These are phyloP conservation scores for Hypolimnas misippus DNA, from an alignment of 2,888 invertebrate species.

Conservation along the genomic window DNA sequence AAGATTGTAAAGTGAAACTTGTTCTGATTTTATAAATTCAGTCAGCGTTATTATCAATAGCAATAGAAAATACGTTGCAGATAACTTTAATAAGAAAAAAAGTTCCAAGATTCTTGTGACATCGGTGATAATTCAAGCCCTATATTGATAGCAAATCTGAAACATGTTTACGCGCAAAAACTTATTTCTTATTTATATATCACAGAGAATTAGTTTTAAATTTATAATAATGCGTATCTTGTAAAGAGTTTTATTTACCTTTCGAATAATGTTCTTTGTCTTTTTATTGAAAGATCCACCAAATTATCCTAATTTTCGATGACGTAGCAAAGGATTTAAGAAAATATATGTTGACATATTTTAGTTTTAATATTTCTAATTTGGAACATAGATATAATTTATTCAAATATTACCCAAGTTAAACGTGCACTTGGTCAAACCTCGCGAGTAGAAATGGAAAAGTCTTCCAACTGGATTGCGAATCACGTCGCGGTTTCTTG, in stretches of 20 bases:
- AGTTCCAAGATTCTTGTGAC: neutral
- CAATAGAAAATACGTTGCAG: too few species aligned
- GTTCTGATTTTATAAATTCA: slow-evolving; percentile 5
- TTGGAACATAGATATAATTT: neutral
- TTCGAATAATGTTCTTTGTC: slow-evolving; percentile 13
- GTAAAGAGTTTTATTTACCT: slow-evolving; percentile 13
- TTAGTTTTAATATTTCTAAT: neutral
- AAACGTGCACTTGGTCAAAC: slow-evolving; percentile 17
- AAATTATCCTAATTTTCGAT: neutral
- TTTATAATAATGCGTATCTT: too few species aligned
- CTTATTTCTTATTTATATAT: slow-evolving; percentile 20
- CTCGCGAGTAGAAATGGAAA: slow-evolving; percentile 35
- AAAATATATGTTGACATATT: too few species aligned
- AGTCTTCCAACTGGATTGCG: slow-evolving; percentile 37
- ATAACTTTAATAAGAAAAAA: neutral
- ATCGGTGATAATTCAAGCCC: neutral
- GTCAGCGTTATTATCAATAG: neutral
- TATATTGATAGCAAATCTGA: slow-evolving; percentile 21
- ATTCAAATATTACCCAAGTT: slow-evolving; percentile 10
- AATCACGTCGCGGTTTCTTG: slow-evolving; percentile 63
- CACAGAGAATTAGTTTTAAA: neutral
- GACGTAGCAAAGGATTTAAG: neutral
- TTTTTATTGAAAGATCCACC: slow-evolving; percentile 8
- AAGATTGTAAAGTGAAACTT: slow-evolving; percentile 1
- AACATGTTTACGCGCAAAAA: slow-evolving; percentile 18